Conservation (phyloP, 2,797 vertebrate genomes). For the Sebastes melanostomus region DNA sequence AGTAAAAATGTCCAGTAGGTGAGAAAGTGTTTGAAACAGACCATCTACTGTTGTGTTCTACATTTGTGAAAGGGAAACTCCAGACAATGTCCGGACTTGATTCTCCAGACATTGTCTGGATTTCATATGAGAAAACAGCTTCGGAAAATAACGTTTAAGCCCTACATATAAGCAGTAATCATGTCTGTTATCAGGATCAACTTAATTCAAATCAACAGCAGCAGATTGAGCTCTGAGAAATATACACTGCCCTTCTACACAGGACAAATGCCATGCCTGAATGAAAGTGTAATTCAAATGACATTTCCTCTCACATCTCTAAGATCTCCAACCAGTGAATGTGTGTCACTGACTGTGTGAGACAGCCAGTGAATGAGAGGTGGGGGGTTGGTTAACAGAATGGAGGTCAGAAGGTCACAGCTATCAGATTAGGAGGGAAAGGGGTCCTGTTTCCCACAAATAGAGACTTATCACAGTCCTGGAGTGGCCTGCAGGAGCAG, state of each 20-base stretch:
- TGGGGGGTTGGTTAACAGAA: constrained; percentile 50
- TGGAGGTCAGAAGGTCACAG: constrained; percentile 65
- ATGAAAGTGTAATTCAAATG: constrained; percentile 48
- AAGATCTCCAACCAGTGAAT: constrained; percentile 43
- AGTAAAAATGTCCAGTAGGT: too few relatives aligned
- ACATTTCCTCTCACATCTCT: constrained; percentile 43
- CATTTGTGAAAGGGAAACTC: too few relatives aligned
- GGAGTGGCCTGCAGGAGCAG: constrained; percentile 17
- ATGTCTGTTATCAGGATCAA: background rate
- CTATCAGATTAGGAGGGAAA: constrained; percentile 63
- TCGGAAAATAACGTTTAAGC: background rate
- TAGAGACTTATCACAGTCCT: constrained; percentile 42
- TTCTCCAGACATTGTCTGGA: too few relatives aligned
- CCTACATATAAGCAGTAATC: background rate
- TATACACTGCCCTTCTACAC: background rate
- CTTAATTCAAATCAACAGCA: background rate
- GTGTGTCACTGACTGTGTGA: constrained; percentile 43
- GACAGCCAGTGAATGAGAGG: constrained; percentile 40
- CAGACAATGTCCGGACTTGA: too few relatives aligned
- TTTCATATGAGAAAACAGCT: background rate
- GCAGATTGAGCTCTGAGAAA: background rate
- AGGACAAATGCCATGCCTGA: background rate
- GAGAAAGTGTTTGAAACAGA: too few relatives aligned
- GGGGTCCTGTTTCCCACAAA: constrained; percentile 67
- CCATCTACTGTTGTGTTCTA: too few relatives aligned